These are phyloP conservation scores for Aratinga solstitialis DNA, from an alignment of 2,797 vertebrate species.

Conservation along the genomic window DNA sequence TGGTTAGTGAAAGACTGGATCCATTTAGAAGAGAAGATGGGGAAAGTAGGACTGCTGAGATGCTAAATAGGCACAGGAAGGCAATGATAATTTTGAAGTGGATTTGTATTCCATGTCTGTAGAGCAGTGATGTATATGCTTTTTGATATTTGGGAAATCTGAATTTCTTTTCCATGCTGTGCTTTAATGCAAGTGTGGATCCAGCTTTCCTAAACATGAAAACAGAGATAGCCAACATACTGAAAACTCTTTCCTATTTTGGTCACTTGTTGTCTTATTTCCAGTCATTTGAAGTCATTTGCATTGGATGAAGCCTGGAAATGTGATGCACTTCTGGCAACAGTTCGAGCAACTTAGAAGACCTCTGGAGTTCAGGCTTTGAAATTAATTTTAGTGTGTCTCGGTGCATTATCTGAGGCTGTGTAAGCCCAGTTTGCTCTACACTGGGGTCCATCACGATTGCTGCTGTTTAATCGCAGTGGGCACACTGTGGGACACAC, in stretches of 20 bases:
- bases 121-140: not conserved
- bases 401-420: not conserved
- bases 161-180: not conserved
- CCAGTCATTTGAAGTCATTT: not conserved
- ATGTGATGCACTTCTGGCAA: not conserved
- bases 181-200: not conserved
- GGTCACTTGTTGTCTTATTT: not conserved
- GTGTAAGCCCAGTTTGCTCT: not conserved
- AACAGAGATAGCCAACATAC: not conserved
- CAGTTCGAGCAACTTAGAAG: not conserved
- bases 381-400: not conserved
- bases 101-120: not conserved
- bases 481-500: not conserved
- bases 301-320: not conserved
- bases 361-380: not conserved
- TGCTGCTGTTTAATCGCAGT: not conserved
- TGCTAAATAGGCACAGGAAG: not conserved
- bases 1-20: not conserved
- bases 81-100: not conserved
- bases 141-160: not conserved
- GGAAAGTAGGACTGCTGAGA: not conserved
- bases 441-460: rapidly evolving
- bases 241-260: not conserved
- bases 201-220: not conserved
- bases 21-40: not conserved